A percentile compares a stretch with the other conserved stretches of the same genome.
These are phyloP conservation scores for Steatocranus sp. DNA, from an alignment of 2,797 vertebrate genomes.

Conservation along the genomic window DNA sequence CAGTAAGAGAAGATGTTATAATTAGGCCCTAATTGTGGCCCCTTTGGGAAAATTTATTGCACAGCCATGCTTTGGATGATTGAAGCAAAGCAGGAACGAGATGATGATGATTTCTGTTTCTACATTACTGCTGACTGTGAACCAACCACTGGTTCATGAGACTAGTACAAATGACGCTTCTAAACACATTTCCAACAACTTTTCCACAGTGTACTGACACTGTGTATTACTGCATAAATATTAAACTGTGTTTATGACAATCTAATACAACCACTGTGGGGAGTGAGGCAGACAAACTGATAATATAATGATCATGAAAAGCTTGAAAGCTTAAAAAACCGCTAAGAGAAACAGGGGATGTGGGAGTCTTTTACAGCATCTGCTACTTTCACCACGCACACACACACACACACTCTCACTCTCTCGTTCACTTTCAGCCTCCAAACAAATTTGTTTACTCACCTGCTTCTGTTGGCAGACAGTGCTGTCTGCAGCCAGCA, in stretches of 20 bases:
- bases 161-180: neutral
- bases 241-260: neutral
- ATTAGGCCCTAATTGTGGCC: neutral
- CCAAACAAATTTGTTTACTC: conserved; percentile 15
- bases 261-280: neutral
- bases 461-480: conserved; percentile 21
- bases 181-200: neutral
- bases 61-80: neutral
- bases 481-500: neutral
- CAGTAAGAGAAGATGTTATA: neutral
- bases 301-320: neutral
- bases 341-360: neutral
- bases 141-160: neutral
- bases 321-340: neutral
- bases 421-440: neutral
- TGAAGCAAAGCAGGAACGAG: neutral
- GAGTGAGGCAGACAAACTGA: neutral
- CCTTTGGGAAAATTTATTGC: neutral
- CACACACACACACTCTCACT: neutral
- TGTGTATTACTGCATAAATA: neutral
- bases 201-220: neutral
- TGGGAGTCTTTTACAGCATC: neutral
- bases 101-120: neutral
- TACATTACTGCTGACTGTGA: neutral
- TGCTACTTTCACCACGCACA: neutral